These are phyloP conservation scores for Drosophila nannoptera DNA, from an alignment of 1,140 invertebrate genomes.

Conservation along the genomic window DNA sequence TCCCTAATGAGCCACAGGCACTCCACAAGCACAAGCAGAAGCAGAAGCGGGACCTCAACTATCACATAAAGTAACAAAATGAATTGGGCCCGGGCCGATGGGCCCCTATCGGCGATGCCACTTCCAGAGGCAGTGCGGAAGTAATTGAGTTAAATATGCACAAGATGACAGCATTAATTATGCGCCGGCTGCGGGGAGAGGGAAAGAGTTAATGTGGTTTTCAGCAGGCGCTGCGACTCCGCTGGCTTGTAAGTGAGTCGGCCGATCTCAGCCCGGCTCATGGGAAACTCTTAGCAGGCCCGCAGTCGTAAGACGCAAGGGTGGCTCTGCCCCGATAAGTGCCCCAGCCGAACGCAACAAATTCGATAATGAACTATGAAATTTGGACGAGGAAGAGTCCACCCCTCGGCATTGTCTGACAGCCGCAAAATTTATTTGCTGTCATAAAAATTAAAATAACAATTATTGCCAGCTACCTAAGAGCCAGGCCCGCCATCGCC, in stretches of 20 bases:
- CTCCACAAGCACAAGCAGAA: constrained; percentile 39
- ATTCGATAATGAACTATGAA: constrained; percentile 76
- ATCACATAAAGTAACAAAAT: constrained; percentile 73
- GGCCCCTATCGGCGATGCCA: constrained; percentile 60
- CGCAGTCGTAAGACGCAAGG: constrained; percentile 35
- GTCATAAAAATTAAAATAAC: constrained; percentile 77
- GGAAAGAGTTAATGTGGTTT: constrained; percentile 72
- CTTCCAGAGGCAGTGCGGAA: constrained; percentile 67
- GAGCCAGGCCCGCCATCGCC: constrained; percentile 36
- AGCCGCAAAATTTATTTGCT: constrained; percentile 62
- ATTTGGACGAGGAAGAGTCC: constrained; percentile 47
- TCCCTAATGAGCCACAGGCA: constrained; percentile 71
- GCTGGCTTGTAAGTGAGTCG: constrained; percentile 52
- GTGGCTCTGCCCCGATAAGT: constrained; percentile 40
- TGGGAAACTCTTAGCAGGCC: constrained; percentile 51
- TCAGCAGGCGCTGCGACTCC: constrained; percentile 30
- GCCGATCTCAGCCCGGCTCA: constrained; percentile 46
- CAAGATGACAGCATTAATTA: constrained; percentile 78
- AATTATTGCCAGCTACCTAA: constrained; percentile 66
- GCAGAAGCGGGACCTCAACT: constrained; percentile 55
- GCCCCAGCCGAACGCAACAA: constrained; percentile 66
- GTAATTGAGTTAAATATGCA: constrained; percentile 77
- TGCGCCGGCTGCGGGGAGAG: constrained; percentile 38
- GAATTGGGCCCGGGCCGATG: constrained; percentile 70
- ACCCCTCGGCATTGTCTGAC: constrained; percentile 41